phyloP scores from a whole-genome alignment of 2,797 vertebrate genomes.

The Calcarius lapponicus region DNA sequence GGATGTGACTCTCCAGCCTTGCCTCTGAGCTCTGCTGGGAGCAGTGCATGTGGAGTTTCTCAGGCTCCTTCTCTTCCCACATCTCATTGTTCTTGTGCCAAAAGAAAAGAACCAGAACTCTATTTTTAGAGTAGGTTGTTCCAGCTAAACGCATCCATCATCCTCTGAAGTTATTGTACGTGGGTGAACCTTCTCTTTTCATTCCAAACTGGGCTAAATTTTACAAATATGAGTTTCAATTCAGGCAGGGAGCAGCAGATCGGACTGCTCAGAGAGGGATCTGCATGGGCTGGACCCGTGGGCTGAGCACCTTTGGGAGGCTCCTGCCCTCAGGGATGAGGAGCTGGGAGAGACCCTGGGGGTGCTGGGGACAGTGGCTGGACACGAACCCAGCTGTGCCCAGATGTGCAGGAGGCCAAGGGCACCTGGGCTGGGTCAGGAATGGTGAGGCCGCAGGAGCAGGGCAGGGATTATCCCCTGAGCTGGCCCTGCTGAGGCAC shows the following conservation, averaged over 20 bases:
- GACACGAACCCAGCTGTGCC: not conserved
- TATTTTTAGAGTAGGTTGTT: constrained; percentile 15
- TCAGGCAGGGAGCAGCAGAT: not conserved
- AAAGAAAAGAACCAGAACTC: not conserved
- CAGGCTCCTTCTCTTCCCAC: constrained; percentile 28
- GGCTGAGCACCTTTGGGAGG: no score
- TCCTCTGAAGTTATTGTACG: not conserved
- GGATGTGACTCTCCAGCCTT: not conserved
- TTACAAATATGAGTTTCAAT: not conserved
- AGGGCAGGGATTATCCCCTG: not conserved
- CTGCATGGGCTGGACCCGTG: not conserved
- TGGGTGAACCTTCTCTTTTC: not conserved
- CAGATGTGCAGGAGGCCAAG: not conserved
- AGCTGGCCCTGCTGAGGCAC: not conserved
- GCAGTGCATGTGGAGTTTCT: not conserved
- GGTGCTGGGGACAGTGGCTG: not conserved
- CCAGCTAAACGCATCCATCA: constrained; percentile 11
- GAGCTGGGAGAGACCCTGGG: not conserved
- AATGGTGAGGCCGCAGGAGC: not conserved
- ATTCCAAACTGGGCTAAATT: not conserved
- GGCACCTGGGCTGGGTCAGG: no score
- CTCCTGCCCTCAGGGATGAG: not conserved
- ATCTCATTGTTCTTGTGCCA: constrained; percentile 24
- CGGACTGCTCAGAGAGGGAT: not conserved
- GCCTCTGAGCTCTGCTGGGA: not conserved